A percentile compares a stretch with the other conserved stretches of the same genome.
Evolutionary conservation across 2,888 invertebrate genomes (phyloP).

Genomic region (Ennomos erosarius): DNA sequence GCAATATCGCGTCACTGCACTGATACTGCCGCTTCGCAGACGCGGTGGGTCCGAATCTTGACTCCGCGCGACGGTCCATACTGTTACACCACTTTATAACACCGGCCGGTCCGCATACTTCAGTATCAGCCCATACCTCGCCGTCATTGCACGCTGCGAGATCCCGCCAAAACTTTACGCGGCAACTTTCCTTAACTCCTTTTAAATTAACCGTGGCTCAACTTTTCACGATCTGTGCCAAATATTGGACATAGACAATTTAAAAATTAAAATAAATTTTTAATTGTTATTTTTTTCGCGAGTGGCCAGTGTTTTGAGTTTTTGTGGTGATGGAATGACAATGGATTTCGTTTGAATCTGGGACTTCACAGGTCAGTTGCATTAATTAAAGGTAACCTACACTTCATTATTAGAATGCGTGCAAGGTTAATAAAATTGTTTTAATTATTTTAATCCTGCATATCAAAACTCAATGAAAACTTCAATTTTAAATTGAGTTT

Average conservation of each 20-base stretch:
- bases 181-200: slow-evolving; percentile 25
- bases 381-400: slow-evolving; percentile 16
- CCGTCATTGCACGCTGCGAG: slow-evolving; percentile 8
- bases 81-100: slow-evolving; percentile 5
- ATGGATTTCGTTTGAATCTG: slow-evolving; percentile 36
- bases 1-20: no score
- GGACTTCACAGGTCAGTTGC: slow-evolving; percentile 32
- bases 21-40: no score
- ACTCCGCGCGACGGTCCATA: slow-evolving; percentile 6
- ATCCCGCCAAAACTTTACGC: slow-evolving; percentile 39
- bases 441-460: no score
- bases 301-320: slow-evolving; percentile 22
- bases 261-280: slow-evolving; percentile 6
- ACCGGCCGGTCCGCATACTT: slow-evolving; percentile 8
- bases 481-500: no score
- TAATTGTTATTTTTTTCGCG: slow-evolving; percentile 11
- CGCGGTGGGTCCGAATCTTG: no score
- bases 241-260: not conserved
- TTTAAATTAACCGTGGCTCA: slow-evolving; percentile 3
- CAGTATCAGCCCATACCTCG: slow-evolving; percentile 22
- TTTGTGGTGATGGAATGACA: slow-evolving; percentile 21
- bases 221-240: no score
- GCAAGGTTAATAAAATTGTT: no score
- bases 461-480: no score
- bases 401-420: slow-evolving; percentile 3